These are phyloP conservation scores for Drosophila borborema DNA, from an alignment of 2,888 invertebrate species.

Conservation along the genomic window DNA sequence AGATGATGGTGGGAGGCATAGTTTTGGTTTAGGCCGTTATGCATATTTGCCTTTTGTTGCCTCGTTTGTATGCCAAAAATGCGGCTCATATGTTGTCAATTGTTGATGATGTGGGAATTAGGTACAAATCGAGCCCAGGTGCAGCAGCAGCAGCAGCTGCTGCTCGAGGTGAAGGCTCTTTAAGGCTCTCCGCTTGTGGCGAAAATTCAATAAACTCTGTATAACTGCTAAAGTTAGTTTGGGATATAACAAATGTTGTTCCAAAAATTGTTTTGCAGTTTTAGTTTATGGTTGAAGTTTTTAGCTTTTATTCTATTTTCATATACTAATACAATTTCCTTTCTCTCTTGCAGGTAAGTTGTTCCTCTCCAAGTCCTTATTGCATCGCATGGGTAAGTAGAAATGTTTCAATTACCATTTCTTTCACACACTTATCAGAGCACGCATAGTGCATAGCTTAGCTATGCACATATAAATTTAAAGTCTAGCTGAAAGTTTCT, in stretches of 20 bases:
- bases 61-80: slow-evolving; percentile 59
- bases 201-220: slow-evolving; percentile 8
- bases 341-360: slow-evolving; percentile 52
- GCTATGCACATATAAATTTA: not conserved
- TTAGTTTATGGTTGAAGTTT: slow-evolving; percentile 7
- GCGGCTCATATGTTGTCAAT: slow-evolving; percentile 74
- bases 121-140: slow-evolving; percentile 50
- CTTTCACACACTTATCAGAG: not conserved
- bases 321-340: slow-evolving; percentile 14
- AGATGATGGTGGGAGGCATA: slow-evolving; percentile 39
- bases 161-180: slow-evolving; percentile 17
- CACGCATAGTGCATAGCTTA: not conserved
- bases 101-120: slow-evolving; percentile 80
- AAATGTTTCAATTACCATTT: not conserved
- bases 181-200: slow-evolving; percentile 15
- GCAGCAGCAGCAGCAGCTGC: slow-evolving; percentile 5
- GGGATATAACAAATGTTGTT: not conserved
- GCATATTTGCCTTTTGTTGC: slow-evolving; percentile 59
- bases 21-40: slow-evolving; percentile 65
- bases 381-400: slow-evolving; percentile 8
- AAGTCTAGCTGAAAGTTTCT: slow-evolving; percentile 1
- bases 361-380: not conserved
- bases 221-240: slow-evolving; percentile 17
- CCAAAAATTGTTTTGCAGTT: not conserved
- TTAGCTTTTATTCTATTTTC: not conserved